Percentiles rank a stretch among this genome's conserved stretches.
phyloP scores from a whole-genome alignment of 2,113 vertebrate genomes.

The Eulacestoma nigropectus region DNA sequence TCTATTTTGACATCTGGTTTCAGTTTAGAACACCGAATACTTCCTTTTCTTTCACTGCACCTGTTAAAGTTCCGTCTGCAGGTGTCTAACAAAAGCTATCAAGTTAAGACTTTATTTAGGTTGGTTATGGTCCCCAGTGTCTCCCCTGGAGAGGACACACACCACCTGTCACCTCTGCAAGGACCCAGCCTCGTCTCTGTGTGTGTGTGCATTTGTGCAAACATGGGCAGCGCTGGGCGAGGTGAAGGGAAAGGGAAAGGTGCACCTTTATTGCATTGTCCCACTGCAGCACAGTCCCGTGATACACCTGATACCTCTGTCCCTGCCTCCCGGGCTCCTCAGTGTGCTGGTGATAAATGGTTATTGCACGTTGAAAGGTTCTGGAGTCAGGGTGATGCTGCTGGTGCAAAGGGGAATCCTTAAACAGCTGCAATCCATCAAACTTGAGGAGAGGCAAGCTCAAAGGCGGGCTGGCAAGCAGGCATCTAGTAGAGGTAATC shows the following conservation, averaged over 20 bases:
- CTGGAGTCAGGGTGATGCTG: neutral
- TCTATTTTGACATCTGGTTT: neutral
- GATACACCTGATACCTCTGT: neutral
- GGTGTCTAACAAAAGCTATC: neutral
- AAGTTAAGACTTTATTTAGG: neutral
- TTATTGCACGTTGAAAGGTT: neutral
- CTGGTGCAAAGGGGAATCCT: neutral
- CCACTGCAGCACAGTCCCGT: neutral
- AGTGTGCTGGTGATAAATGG: neutral
- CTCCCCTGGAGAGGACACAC: neutral
- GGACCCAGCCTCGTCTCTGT: neutral
- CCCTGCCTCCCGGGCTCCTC: neutral
- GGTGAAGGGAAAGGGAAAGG: neutral
- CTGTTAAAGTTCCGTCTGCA: neutral
- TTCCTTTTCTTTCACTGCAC: neutral
- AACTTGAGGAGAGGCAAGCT: neutral
- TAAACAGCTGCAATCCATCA: neutral
- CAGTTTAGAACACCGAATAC: neutral
- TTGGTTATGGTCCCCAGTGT: neutral
- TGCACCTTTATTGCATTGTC: neutral
- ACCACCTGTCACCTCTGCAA: neutral
- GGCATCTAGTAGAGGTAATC: neutral
- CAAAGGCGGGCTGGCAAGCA: neutral
- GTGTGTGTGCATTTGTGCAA: accelerated
- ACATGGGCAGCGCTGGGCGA: neutral